Evolutionary conservation across 2,888 invertebrate genomes (phyloP).

Genomic region (Pollenia amentaria): DNA sequence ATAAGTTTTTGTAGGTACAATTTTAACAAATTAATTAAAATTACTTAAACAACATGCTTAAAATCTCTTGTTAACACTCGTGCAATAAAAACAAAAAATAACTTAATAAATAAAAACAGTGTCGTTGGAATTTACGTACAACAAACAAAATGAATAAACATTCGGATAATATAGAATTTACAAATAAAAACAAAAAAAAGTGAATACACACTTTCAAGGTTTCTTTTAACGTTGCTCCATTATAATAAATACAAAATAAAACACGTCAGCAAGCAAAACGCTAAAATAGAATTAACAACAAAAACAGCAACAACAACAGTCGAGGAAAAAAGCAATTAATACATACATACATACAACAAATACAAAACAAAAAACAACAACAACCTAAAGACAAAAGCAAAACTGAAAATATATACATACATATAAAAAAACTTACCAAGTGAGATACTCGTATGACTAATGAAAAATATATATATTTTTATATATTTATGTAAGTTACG

Average conservation of each 20-base stretch:
- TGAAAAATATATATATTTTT: conserved; percentile 4
- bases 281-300: conserved; percentile 55
- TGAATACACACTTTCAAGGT: conserved; percentile 64
- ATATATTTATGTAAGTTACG: background rate
- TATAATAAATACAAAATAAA: conserved; percentile 50
- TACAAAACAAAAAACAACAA: conserved; percentile 19
- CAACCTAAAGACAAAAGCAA: background rate
- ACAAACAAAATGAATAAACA: conserved; percentile 2
- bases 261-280: conserved; percentile 63
- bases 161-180: background rate
- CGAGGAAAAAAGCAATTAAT: conserved; percentile 38
- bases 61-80: conserved; percentile 1
- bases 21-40: background rate
- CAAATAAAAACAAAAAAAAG: conserved; percentile 4
- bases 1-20: too few relatives aligned
- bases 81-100: background rate
- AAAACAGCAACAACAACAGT: conserved; percentile 1
- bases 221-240: conserved; percentile 51
- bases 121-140: conserved; percentile 28
- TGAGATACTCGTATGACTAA: conserved; percentile 11
- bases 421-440: conserved; percentile 15
- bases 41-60: background rate
- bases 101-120: background rate
- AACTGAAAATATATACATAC: background rate
- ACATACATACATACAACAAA: conserved; percentile 10